Evolutionary conservation across 1,140 invertebrate genomes (phyloP), one percentile per base, ranked within the genome.

Genomic region (Babylonia areolata): DNA sequence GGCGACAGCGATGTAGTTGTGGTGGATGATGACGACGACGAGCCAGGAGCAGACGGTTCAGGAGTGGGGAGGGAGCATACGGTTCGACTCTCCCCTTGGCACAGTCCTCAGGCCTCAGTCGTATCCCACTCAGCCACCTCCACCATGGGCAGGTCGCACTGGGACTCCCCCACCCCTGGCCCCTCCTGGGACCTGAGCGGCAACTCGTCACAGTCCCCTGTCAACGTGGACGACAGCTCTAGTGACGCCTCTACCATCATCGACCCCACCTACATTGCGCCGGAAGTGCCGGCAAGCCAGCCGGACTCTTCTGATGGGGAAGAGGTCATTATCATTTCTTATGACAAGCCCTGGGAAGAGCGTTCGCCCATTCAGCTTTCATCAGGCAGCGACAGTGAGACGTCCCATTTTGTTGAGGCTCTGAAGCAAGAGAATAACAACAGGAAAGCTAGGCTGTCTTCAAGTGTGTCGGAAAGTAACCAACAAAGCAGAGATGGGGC

Each of bases 281-380:
- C 37, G 15, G 31, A 80, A 33, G 20, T 6, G 23, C 37, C 75
- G 17, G 28, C 3, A 9, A 28, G 28, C 37, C 12, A 40, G 75
- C 9, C 75, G 20, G 37, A 90, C 73, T 75, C 64, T 5, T 85
- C 86, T 9, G 85, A 87, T 17, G 86, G 84, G 2, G 92, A 90
- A 87, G 92, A 91, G 78, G 87, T 93, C 40, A 86, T 92, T 28
- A 92, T 96, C 75, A 92, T 96, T 51, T 94, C 93, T n/a, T 95
- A 94, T 86, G 94, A 95, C 3, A 95, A 95, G 89, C 95, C 95
- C 20, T 94, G 94, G 85, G 93, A 94, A 79, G 95, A 95, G 87
- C 93, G 95, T 84, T 95, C 95, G 39, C 95, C 95, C 17, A 95
- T 96, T 58, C 92, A 90, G 54, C 81, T 95, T 11, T 90, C 94